Evolutionary conservation across 2,888 invertebrate genomes (phyloP).

Genomic region (Melangyna quadrimaculata): DNA sequence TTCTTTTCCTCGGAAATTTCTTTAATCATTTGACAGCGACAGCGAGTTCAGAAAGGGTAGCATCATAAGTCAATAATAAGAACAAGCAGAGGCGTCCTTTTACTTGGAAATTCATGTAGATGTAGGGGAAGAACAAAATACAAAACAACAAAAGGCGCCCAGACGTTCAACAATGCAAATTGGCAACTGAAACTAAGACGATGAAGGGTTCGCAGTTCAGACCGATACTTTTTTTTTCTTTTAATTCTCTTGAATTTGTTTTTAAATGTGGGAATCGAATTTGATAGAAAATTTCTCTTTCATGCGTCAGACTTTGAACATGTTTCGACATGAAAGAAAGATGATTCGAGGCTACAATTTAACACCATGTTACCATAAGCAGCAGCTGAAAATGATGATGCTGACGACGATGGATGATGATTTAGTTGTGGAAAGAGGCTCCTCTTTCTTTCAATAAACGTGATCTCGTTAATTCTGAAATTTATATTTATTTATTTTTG

Average conservation of each 20-base stretch:
- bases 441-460: background rate
- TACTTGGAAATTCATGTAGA: constrained; percentile 4
- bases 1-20: constrained; percentile 37
- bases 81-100: constrained; percentile 12
- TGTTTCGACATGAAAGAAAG: constrained; percentile 30
- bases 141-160: background rate
- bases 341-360: constrained; percentile 8
- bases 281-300: constrained; percentile 38
- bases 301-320: constrained; percentile 27
- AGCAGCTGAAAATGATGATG: background rate
- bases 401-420: background rate
- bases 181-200: constrained; percentile 26
- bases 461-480: constrained; percentile 24
- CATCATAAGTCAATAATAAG: constrained; percentile 31
- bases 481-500: constrained; percentile 27
- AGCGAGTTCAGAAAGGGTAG: background rate
- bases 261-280: constrained; percentile 43
- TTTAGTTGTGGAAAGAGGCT: background rate
- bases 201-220: constrained; percentile 14
- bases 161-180: constrained; percentile 19
- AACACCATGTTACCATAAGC: constrained; percentile 1
- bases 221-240: constrained; percentile 13
- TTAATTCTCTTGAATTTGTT: background rate
- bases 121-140: background rate
- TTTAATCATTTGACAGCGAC: constrained; percentile 18